A percentile compares a stretch with the other conserved stretches of the same genome.
Evolutionary conservation across 2,113 vertebrate genomes (phyloP).

Genomic region (Centrocercus urophasianus): DNA sequence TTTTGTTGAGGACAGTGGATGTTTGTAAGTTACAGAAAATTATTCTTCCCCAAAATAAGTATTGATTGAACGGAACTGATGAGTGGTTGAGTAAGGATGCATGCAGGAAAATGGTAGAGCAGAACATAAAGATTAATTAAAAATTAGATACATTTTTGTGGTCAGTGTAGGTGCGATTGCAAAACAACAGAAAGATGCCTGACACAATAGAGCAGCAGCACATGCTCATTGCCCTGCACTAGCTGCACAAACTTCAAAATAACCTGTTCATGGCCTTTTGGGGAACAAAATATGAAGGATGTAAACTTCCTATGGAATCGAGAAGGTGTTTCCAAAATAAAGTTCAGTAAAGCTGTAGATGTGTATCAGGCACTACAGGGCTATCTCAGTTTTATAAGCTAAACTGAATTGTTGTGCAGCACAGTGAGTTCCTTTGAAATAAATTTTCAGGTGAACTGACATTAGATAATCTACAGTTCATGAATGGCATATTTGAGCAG

Average conservation of each 20-base stretch:
- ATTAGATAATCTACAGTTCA: not conserved
- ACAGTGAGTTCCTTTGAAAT: not conserved
- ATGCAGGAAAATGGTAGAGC: not conserved
- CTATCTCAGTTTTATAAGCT: not conserved
- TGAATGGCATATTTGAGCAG: not conserved
- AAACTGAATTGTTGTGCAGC: not conserved
- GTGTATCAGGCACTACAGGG: not conserved
- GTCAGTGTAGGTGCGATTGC: not conserved
- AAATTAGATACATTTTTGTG: not conserved
- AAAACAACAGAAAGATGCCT: not conserved
- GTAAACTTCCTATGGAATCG: not conserved
- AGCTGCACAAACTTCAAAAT: not conserved
- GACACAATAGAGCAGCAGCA: not conserved
- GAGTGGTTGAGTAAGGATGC: not conserved
- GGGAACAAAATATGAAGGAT: not conserved
- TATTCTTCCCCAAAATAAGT: not conserved
- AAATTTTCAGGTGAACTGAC: slow-evolving; percentile 6
- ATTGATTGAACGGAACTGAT: not conserved
- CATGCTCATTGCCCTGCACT: not conserved
- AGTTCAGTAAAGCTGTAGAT: not conserved
- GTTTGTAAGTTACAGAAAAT: not conserved
- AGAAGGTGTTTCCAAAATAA: not conserved
- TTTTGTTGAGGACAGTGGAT: not conserved
- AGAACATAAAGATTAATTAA: not conserved
- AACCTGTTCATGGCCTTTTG: not conserved